These are phyloP conservation scores for Tiliacea aurago DNA, from an alignment of 2,888 invertebrate species.

Conservation along the genomic window DNA sequence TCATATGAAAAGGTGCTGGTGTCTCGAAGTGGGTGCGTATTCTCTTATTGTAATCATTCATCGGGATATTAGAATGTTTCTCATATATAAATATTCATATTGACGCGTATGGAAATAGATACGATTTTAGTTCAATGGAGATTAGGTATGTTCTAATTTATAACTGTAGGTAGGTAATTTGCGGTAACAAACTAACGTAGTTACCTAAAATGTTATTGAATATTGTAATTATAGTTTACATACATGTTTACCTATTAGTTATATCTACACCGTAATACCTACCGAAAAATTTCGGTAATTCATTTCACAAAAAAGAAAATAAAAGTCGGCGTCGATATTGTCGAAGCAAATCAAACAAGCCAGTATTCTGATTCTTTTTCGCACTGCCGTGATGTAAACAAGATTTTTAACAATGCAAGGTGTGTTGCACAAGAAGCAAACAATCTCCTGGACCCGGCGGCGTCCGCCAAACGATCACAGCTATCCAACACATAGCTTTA, in stretches of 20 bases:
- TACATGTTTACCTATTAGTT: conserved; percentile 15
- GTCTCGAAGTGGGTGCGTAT: conserved; percentile 63
- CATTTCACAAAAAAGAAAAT: conserved; percentile 30
- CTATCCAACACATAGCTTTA: conserved; percentile 34
- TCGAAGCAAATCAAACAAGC: conserved; percentile 47
- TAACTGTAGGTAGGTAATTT: conserved; percentile 39
- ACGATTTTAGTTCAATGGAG: conserved; percentile 33
- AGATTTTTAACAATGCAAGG: conserved; percentile 74
- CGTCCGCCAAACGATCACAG: conserved; percentile 82
- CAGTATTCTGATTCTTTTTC: conserved; percentile 67
- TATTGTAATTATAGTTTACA: conserved; percentile 34
- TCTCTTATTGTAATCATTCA: conserved; percentile 62
- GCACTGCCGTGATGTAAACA: conserved; percentile 79
- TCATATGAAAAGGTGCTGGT: conserved; percentile 65
- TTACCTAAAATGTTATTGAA: conserved; percentile 32
- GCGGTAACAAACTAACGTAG: conserved; percentile 38
- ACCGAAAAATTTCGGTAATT: conserved; percentile 12
- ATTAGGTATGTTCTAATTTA: conserved; percentile 43
- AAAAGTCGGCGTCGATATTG: conserved; percentile 37
- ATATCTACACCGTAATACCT: background rate
- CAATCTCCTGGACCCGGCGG: conserved; percentile 76
- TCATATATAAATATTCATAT: conserved; percentile 53
- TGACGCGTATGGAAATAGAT: conserved; percentile 27
- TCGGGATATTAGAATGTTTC: conserved; percentile 52
- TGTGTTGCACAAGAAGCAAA: conserved; percentile 65